Conservation (phyloP, 2,888 invertebrate genomes). For the Lomographa bimaculata region DNA sequence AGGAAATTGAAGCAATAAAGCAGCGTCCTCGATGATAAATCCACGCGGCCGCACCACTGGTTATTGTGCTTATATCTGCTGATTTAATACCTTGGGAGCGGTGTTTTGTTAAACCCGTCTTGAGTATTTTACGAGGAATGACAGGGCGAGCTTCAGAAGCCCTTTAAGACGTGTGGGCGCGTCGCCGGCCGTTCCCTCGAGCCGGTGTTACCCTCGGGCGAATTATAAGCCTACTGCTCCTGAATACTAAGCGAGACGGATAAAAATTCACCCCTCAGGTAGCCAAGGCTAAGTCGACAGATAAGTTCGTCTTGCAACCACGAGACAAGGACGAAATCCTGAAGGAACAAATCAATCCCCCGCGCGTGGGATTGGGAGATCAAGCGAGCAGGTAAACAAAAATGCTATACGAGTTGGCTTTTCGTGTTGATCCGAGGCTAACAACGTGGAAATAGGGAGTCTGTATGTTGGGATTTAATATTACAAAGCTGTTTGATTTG, state of each 20-base stretch:
- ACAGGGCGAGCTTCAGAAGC: conserved; percentile 47
- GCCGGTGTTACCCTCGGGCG: conserved; percentile 60
- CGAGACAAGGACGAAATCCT: conserved; percentile 62
- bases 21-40: conserved; percentile 36
- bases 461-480: conserved; percentile 21
- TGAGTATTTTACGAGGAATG: conserved; percentile 55
- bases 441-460: conserved; percentile 57
- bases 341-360: conserved; percentile 69
- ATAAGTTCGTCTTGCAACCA: conserved; percentile 59
- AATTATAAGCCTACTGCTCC: conserved; percentile 70
- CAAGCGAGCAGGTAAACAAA: conserved; percentile 63
- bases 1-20: conserved; percentile 39
- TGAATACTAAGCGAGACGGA: conserved; percentile 73
- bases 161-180: conserved; percentile 53
- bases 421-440: conserved; percentile 61
- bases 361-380: conserved; percentile 57
- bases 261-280: conserved; percentile 75
- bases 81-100: conserved; percentile 25
- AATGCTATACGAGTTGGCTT: conserved; percentile 52
- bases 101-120: conserved; percentile 35
- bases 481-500: conserved; percentile 36
- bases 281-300: conserved; percentile 72
- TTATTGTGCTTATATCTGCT: conserved; percentile 21
- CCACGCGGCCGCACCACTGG: conserved; percentile 16
- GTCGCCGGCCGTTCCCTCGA: conserved; percentile 55